Percentiles rank a stretch among this genome's conserved stretches.
These are phyloP conservation scores for Ibycter americanus DNA, from an alignment of 2,797 vertebrate species.

Conservation along the genomic window DNA sequence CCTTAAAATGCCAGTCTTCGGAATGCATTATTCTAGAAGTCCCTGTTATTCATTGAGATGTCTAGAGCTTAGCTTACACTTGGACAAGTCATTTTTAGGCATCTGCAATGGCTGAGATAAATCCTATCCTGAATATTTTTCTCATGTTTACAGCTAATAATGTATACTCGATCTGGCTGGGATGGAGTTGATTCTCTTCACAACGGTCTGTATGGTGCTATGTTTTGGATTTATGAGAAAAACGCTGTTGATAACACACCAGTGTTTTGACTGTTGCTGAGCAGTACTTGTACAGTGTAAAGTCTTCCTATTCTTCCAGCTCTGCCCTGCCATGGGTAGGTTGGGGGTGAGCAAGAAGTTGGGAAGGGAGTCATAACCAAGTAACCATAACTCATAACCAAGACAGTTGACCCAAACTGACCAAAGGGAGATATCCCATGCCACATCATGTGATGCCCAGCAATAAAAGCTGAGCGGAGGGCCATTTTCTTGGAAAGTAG, in stretches of 20 bases:
- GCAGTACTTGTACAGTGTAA: neutral
- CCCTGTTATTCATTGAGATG: neutral
- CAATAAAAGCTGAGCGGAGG: neutral
- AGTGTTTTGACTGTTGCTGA: neutral
- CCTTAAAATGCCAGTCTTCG: neutral
- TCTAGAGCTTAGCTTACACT: neutral
- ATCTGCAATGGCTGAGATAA: neutral
- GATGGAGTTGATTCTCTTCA: neutral
- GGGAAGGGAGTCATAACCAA: too few species aligned
- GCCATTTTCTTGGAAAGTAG: rapidly evolving
- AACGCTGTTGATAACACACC: neutral
- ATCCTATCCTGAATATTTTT: neutral
- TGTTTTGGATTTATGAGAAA: neutral
- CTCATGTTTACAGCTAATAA: neutral
- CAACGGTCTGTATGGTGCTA: neutral
- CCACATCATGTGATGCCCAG: neutral
- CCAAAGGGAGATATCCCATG: rapidly evolving
- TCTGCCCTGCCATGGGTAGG: rapidly evolving
- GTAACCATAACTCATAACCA: too few species aligned
- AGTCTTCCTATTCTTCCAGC: neutral
- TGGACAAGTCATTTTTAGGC: neutral
- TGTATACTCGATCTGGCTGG: neutral
- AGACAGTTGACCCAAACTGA: neutral
- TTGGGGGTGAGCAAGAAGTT: neutral
- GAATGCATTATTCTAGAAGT: neutral